Evolutionary conservation across 1,140 invertebrate genomes (phyloP), one percentile per base, ranked within the genome.

Genomic region (Drosophila paulistorum): DNA sequence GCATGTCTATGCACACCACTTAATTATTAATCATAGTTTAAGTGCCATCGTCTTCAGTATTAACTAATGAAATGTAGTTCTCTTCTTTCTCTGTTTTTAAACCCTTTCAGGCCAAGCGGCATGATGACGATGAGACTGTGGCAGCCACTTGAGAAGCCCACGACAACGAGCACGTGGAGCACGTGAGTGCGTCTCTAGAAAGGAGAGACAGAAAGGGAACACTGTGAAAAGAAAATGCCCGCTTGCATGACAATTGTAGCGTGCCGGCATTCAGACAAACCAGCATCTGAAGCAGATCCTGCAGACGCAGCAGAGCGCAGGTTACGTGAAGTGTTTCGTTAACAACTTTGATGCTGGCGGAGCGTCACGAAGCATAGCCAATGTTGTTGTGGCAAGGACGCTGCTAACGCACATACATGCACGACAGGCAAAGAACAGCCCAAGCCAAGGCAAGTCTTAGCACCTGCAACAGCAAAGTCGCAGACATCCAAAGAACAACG

Each of bases 221-320:
- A 30, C 30, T 30, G 65, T 57, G 69, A 72, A 76, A 76, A 65
- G 66, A 78, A 86, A 87, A 87, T 87, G 83, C 74, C 72, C 72
- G 83, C 80, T 87, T 89, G 83, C 84, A 89, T 87, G 83, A 87
- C 83, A 87, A 87, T 87, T 89, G 84, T 83, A 89, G 84, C 84
- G 80, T 89, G 83, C 79, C 79, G 77, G 84, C 84, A 89, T 89
- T 89, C 74, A 89, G 74, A 86, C 77, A 86, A 83, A 83, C 79
- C 37, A 87, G 76, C 67, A 74, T 7, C 54, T 48, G 42, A 10
- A 67, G 33, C 64, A 71, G 26, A 48, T 60, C 35, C 54, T 62
- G 35, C 59, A 60, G 71, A 69, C 79, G 69, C 79, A 78, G 83
- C 74, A 77, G 76, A 74, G 83, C 76, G 83, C 74, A 75, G 72